phyloP scores from a whole-genome alignment of 2,797 vertebrate genomes.

The Cossypha polioptera region DNA sequence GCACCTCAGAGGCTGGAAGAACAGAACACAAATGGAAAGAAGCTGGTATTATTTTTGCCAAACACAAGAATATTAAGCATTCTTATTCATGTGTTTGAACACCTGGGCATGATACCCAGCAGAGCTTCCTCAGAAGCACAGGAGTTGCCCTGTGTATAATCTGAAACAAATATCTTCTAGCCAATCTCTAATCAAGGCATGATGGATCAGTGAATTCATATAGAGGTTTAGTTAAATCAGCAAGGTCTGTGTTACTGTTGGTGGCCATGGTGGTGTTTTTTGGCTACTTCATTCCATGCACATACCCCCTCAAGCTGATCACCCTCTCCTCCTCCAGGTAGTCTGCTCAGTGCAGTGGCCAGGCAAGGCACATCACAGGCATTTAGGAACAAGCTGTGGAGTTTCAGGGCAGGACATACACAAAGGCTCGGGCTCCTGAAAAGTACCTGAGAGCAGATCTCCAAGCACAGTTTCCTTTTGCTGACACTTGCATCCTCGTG shows the following conservation, averaged over 20 bases:
- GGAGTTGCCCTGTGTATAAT: neutral
- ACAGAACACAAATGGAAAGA: neutral
- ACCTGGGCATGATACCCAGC: neutral
- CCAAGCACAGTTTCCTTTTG: neutral
- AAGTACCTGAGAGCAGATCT: neutral
- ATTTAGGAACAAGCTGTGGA: neutral
- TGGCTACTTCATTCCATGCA: neutral
- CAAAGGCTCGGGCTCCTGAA: neutral
- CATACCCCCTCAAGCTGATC: neutral
- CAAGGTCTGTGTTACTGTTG: neutral
- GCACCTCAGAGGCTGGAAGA: neutral
- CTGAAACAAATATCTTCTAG: slow-evolving; percentile 9
- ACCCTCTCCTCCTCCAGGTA: neutral
- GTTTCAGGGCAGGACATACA: neutral
- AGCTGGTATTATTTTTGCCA: neutral
- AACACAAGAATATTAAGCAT: neutral
- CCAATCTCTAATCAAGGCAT: neutral
- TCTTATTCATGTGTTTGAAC: slow-evolving; percentile 9
- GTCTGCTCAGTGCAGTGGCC: neutral
- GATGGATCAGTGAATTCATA: neutral
- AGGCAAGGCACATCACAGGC: neutral
- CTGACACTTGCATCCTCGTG: rapidly evolving
- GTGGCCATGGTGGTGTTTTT: neutral
- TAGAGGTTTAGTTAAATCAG: neutral
- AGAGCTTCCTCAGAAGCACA: neutral